Evolutionary conservation across 2,888 invertebrate genomes (phyloP).

Genomic region (Yponomeuta plumbellus): DNA sequence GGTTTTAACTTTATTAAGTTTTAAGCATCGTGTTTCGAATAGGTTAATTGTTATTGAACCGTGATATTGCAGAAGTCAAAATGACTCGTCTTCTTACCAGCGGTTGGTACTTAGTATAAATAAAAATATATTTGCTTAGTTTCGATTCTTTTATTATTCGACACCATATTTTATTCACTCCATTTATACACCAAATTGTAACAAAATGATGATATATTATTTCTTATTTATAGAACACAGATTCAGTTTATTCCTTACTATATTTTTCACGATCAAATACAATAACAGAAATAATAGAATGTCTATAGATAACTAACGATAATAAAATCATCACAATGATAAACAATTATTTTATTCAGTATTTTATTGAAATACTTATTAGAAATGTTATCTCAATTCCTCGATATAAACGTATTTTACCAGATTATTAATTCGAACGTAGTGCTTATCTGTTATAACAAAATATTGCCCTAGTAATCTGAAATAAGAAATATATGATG

Average conservation of each 20-base stretch:
- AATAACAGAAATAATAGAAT: not conserved
- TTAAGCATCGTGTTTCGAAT: too few relatives aligned
- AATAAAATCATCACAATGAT: not conserved
- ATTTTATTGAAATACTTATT: not conserved
- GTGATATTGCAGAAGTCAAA: too few relatives aligned
- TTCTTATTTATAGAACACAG: not conserved
- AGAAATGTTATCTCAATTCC: not conserved
- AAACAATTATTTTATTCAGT: not conserved
- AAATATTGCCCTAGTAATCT: too few relatives aligned
- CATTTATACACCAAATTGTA: conserved; percentile 71
- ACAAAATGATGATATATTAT: conserved; percentile 62
- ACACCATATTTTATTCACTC: conserved; percentile 70
- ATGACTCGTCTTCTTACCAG: too few relatives aligned
- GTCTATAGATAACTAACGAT: not conserved
- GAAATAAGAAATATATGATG: too few relatives aligned
- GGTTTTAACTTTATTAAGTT: too few relatives aligned
- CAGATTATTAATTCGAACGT: not conserved
- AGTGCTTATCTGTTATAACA: not conserved
- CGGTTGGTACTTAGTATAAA: not conserved
- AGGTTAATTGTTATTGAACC: too few relatives aligned
- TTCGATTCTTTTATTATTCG: conserved; percentile 61
- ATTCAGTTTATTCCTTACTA: not conserved
- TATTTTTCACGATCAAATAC: not conserved
- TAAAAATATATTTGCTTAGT: conserved; percentile 19
- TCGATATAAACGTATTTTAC: not conserved